Base-by-base conservation (phyloP, 2,888 invertebrate genomes). In the Mythimna pallens region DNA sequence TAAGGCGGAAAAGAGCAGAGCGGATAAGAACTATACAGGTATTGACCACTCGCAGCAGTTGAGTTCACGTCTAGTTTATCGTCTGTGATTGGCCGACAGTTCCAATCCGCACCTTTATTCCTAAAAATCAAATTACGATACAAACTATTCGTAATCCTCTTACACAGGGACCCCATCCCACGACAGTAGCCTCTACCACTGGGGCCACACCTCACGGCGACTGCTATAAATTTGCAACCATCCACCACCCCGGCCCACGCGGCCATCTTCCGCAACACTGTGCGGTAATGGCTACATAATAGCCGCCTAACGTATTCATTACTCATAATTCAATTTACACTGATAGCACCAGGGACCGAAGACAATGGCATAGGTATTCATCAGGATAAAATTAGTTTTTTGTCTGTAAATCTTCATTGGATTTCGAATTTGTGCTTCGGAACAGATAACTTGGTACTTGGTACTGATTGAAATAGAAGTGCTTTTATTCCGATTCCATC, bases 301-400 rank as follows among this genome's bases (percentile, higher is more conserved):
- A 65, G 75, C 30, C 12, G 20, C 20, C 30, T 64, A 81, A 81
- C 76, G 40, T 57, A 65, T 75, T 63, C 65, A 81, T 81, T 81
- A 50, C 52, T 68, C 17, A 62, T 62, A n/a, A 65, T 69, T 65
- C n/a, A 50, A 75, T 75, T 65, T 34, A 40, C 30, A 8, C 36
- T 52, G 58, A 54, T 36, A 63, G 71, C 40, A 34, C 12, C 14
- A 6, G 22, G 7, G 9, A 36, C 47, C 7, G 36, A 20, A 22
- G 4, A 34, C 30, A 67, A 52, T 43, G 9, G n/a, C n/a, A 22
- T 52, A 17, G 30, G 25, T 40, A 61, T 65, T 22, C 50, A 40
- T 52, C 9, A 17, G 9, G n/a, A 47, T 47, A 8, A 22, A 50
- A 50, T 73, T 12, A 40, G 30, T 20, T 57, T 30, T 8, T 7